Conservation (phyloP, 2,113 vertebrate genomes). For the Meriones unguiculatus region DNA sequence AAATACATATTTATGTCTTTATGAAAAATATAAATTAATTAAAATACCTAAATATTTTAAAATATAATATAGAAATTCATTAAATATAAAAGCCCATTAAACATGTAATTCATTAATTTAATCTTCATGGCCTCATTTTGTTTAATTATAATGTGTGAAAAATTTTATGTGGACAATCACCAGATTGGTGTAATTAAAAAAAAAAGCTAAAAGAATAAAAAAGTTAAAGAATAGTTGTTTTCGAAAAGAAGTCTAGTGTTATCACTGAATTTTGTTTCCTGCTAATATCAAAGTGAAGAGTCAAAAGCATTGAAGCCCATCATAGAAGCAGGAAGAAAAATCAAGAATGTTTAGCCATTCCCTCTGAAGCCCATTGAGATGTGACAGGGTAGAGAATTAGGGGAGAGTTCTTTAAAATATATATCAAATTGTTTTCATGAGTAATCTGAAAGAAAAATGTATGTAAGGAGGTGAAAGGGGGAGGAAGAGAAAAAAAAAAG, state of each 20-base stretch:
- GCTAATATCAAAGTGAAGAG: background rate
- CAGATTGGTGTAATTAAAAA: background rate
- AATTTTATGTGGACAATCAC: background rate
- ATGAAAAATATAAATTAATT: background rate
- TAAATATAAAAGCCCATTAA: background rate
- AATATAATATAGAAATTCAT: background rate
- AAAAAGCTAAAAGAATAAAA: background rate
- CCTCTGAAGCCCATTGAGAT: background rate
- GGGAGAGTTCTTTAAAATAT: background rate
- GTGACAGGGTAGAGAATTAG: background rate
- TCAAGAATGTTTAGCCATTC: background rate
- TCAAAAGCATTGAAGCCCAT: rapidly evolving
- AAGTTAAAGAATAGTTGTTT: background rate
- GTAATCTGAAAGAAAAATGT: background rate
- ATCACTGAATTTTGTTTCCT: background rate
- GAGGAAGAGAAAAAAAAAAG: too few species aligned
- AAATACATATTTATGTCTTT: background rate
- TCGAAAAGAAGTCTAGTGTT: background rate
- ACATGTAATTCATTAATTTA: background rate
- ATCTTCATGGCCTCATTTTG: background rate
- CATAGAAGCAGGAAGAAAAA: too few species aligned
- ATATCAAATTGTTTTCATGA: background rate
- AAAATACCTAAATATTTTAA: background rate
- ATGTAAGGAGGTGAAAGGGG: too few species aligned
- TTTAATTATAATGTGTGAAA: background rate